Percentiles rank a stretch among this genome's conserved stretches.
These are phyloP conservation scores for Biston betularia DNA, from an alignment of 2,888 invertebrate genomes.

Conservation along the genomic window DNA sequence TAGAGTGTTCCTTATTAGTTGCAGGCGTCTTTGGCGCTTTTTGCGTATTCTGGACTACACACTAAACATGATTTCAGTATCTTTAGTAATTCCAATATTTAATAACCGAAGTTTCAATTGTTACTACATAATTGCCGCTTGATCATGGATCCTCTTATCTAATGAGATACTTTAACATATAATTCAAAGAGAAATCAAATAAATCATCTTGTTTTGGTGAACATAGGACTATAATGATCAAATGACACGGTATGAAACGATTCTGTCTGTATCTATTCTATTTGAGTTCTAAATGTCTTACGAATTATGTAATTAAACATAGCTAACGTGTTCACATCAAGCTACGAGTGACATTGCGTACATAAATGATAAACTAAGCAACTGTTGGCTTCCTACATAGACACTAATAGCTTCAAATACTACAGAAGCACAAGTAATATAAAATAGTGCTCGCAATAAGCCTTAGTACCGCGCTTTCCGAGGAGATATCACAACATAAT, in stretches of 20 bases:
- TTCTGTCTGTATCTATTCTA: no score
- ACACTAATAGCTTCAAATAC: conserved; percentile 1
- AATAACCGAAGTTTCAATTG: neutral
- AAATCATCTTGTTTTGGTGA: neutral
- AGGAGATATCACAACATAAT: conserved; percentile 14
- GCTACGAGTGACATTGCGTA: conserved; percentile 46
- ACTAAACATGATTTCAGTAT: no score
- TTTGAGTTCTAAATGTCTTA: conserved; percentile 25
- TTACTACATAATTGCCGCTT: neutral
- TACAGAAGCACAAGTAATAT: conserved; percentile 15
- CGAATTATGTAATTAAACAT: conserved; percentile 27
- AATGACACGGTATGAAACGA: neutral
- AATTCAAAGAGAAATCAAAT: no score
- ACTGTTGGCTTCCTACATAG: conserved; percentile 6
- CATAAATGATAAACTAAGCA: conserved; percentile 5
- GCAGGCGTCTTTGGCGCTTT: no score
- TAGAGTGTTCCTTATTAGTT: no score
- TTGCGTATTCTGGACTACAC: no score
- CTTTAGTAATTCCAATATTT: no score
- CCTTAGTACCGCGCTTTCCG: neutral
- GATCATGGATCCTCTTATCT: no score
- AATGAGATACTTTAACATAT: no score
- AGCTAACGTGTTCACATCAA: conserved; percentile 39
- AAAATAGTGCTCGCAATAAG: neutral
- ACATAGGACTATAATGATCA: neutral